Evolutionary conservation across 2,888 invertebrate species (phyloP).

Genomic region (Cetonia aurata): DNA sequence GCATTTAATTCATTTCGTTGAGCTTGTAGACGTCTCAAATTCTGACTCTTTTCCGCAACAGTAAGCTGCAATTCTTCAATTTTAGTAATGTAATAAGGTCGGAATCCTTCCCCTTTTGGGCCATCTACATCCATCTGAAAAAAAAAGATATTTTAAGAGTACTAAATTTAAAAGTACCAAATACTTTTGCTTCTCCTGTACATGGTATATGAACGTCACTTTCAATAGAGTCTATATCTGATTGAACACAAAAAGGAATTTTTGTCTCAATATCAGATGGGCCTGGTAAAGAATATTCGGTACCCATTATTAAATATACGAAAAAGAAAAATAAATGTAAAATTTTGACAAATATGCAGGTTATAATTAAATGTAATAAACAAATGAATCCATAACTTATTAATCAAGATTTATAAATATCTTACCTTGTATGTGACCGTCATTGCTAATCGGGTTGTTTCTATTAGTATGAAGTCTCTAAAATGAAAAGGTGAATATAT

Average conservation of each 20-base stretch:
- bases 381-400: neutral
- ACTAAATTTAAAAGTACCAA: neutral
- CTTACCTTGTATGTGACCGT: constrained; percentile 34
- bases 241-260: constrained; percentile 35
- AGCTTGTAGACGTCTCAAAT: constrained; percentile 31
- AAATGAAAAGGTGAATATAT: too few species aligned
- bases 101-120: constrained; percentile 87
- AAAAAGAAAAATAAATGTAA: neutral
- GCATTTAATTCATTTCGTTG: constrained; percentile 38
- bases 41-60: constrained; percentile 39
- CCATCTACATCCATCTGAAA: constrained; percentile 81
- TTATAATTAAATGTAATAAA: constrained; percentile 5
- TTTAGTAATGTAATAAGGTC: constrained; percentile 97
- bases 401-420: neutral
- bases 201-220: constrained; percentile 23
- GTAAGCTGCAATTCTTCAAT: constrained; percentile 90
- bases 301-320: constrained; percentile 23
- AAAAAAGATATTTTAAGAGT: constrained; percentile 24
- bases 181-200: constrained; percentile 26
- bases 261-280: constrained; percentile 33
- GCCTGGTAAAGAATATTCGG: constrained; percentile 39
- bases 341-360: constrained; percentile 26
- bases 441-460: neutral
- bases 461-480: too few species aligned
- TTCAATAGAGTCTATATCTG: constrained; percentile 32